Evolutionary conservation across 2,797 vertebrate species (phyloP), one percentile per base, ranked within the genome.

Genomic region (Hippopotamyrus pictus): DNA sequence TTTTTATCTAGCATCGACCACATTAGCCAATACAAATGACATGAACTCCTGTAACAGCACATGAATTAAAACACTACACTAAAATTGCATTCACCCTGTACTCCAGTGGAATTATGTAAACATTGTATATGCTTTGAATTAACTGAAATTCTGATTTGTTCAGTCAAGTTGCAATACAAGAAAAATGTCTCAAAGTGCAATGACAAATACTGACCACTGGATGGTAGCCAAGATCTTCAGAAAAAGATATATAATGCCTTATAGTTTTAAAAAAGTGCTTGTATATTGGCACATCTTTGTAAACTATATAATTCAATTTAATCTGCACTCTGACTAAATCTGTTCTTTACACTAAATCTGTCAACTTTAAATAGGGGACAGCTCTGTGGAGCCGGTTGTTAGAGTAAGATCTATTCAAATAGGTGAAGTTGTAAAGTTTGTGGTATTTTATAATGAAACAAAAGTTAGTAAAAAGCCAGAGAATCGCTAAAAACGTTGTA

Each of bases 221-320:
- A 92, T 92, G 93, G 54, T 92, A 90, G 88, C 91, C 88, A 88
- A 89, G 89, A 69, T 73, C 92, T 92, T 90, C 82, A 5, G 51
- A 87, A 37, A 57, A 33, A 87, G 5, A 87, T 57, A 59, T 17
- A 19, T 33, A n/a, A 17, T 19, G 19, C 17, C 53, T 8, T 85
- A 5, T 14, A 33, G 2, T 37, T 41, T 33, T 3, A 57, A 86
- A 86, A 44, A 33, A 12, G 82, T 51, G 22, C 22, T 84, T 84
- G 3, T 11, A 14, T 51, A 29, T 46, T 29, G 82, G 8, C 11
- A 51, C 46, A 85, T 85, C 44, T n/a, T 85, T 51, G 3, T 84
- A 22, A 51, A 51, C 19, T 12, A 84, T 79, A 41, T 79, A n/a
- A 46, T 82, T 82, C 41, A 19, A n/a, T 46, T 46, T 19, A 82